Evolutionary conservation across 2,888 invertebrate genomes (phyloP).

Genomic region (Drosophila paranaensis): DNA sequence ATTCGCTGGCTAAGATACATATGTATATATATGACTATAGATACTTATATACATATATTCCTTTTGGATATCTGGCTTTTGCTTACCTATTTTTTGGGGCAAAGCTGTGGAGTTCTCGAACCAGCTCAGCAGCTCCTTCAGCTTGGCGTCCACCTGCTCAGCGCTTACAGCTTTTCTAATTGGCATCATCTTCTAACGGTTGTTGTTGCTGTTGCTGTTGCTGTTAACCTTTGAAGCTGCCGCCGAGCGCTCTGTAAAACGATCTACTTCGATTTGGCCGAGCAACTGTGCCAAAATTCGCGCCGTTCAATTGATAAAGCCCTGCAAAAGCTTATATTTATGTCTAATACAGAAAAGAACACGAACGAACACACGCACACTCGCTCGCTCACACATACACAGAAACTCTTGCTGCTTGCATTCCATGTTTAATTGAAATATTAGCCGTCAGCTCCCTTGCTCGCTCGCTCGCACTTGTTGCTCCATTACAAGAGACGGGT

Average conservation of each 20-base stretch:
- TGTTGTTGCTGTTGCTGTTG: constrained; percentile 3
- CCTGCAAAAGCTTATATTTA: constrained; percentile 45
- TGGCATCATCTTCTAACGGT: constrained; percentile 17
- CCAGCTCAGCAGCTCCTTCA: constrained; percentile 66
- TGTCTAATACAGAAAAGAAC: constrained; percentile 21
- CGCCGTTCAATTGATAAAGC: constrained; percentile 69
- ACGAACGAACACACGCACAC: not conserved
- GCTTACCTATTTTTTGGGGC: constrained; percentile 75
- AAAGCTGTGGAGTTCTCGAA: constrained; percentile 72
- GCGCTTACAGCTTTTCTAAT: constrained; percentile 6
- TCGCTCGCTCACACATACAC: not conserved
- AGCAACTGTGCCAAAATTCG: constrained; percentile 38
- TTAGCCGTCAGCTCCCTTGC: not conserved
- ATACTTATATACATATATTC: not conserved
- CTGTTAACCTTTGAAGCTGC: constrained; percentile 8
- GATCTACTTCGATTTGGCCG: constrained; percentile 31
- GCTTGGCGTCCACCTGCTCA: constrained; percentile 45
- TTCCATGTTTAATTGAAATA: constrained; percentile 22
- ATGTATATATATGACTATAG: not conserved
- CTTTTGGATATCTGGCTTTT: not conserved
- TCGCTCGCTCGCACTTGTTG: constrained; percentile 7
- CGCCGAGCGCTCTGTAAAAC: constrained; percentile 5
- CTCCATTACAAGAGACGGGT: not conserved
- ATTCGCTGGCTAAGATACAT: constrained; percentile 4
- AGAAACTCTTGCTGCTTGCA: not conserved